A percentile compares a stretch with the other conserved stretches of the same genome.
phyloP scores from a whole-genome alignment of 2,113 vertebrate genomes.

The Accipiter virgatus region DNA sequence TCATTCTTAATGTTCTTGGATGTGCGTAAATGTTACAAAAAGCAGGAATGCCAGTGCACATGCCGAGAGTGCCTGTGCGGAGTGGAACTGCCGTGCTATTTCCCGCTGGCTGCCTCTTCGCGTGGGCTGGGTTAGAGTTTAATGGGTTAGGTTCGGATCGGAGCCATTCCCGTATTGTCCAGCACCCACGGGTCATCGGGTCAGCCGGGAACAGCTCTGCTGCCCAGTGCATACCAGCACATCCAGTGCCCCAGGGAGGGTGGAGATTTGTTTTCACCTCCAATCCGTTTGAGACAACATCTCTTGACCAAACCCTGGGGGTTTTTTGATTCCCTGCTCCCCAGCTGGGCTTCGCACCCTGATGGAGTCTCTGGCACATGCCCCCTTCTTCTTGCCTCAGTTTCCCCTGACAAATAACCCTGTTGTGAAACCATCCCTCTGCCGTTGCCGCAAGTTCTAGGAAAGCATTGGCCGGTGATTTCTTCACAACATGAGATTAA shows the following conservation, averaged over 20 bases:
- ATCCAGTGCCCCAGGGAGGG: neutral
- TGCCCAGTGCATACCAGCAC: neutral
- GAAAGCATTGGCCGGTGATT: neutral
- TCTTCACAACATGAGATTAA: neutral
- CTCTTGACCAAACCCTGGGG: neutral
- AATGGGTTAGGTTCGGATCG: fast-evolving
- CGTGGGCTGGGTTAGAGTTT: neutral
- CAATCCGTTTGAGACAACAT: fast-evolving
- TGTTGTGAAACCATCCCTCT: neutral
- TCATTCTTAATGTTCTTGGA: neutral
- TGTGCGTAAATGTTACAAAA: neutral
- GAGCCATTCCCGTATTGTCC: neutral
- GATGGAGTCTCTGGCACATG: neutral
- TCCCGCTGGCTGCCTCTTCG: neutral
- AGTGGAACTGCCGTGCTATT: fast-evolving
- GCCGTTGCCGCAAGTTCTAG: neutral
- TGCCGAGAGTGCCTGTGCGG: neutral
- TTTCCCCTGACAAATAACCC: neutral
- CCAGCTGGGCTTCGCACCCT: neutral
- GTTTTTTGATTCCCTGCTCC: neutral
- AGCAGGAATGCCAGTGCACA: neutral
- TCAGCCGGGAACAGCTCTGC: fast-evolving
- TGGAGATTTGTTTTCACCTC: neutral
- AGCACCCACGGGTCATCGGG: fast-evolving
- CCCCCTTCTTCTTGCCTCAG: neutral